Conservation (phyloP, 1,140 invertebrate species). For the Drosophila lini region DNA sequence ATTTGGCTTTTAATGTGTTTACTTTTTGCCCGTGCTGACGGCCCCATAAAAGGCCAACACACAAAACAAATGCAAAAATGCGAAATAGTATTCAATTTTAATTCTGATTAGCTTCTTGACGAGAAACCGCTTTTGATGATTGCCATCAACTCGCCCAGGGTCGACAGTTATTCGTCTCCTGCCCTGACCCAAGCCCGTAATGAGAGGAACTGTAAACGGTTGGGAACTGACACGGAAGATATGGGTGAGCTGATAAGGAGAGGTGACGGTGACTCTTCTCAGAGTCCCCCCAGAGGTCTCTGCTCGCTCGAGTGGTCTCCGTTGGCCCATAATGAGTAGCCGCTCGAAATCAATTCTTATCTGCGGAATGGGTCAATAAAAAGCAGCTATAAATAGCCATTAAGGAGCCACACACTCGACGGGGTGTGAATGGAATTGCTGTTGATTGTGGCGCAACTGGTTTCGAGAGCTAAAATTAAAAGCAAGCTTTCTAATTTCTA, state of each 20-base stretch:
- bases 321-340: constrained; percentile 35
- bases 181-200: constrained; percentile 12
- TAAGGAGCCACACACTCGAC: constrained; percentile 9
- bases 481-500: constrained; percentile 23
- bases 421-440: constrained; percentile 47
- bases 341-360: constrained; percentile 51
- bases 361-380: constrained; percentile 35
- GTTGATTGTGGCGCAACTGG: constrained; percentile 31
- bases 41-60: constrained; percentile 52
- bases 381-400: constrained; percentile 45
- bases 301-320: constrained; percentile 32
- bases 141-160: constrained; percentile 21
- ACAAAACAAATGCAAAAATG: constrained; percentile 34
- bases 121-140: constrained; percentile 49
- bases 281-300: constrained; percentile 22
- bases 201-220: constrained; percentile 36
- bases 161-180: constrained; percentile 39
- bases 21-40: constrained; percentile 47
- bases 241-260: constrained; percentile 52
- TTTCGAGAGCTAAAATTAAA: constrained; percentile 13
- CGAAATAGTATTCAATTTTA: constrained; percentile 77
- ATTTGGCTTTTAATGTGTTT: constrained; percentile 79
- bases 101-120: constrained; percentile 60
- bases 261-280: constrained; percentile 10
- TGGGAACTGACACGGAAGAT: constrained; percentile 31